Evolutionary conservation across 2,888 invertebrate species (phyloP).

Genomic region (Tipula unca): DNA sequence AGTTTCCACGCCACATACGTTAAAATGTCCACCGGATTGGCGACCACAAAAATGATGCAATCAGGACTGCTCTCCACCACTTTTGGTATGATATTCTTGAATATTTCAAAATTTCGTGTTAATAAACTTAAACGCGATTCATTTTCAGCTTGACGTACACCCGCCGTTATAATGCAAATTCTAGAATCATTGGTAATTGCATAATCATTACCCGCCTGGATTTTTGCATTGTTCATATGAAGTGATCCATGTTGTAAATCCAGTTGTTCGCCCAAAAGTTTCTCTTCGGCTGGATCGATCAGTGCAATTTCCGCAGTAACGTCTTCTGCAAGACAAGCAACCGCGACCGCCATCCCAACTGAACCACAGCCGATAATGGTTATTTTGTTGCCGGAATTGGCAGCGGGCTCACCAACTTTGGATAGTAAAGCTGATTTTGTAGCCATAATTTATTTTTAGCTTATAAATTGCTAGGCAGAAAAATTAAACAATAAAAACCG

Average conservation of each 20-base stretch:
- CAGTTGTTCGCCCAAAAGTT: slow-evolving; percentile 81
- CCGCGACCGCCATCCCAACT: slow-evolving; percentile 88
- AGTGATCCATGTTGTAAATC: slow-evolving; percentile 84
- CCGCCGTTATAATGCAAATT: slow-evolving; percentile 77
- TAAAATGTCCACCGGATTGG: slow-evolving; percentile 84
- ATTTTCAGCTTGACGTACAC: slow-evolving; percentile 70
- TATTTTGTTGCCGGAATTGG: slow-evolving; percentile 56
- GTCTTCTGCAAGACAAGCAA: slow-evolving; percentile 74
- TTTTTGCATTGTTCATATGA: slow-evolving; percentile 71
- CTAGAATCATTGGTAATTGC: slow-evolving; percentile 61
- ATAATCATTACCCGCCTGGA: slow-evolving; percentile 70
- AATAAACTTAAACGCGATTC: slow-evolving; percentile 69
- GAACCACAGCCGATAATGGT: slow-evolving; percentile 84
- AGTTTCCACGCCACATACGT: slow-evolving; percentile 84
- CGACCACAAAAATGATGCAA: slow-evolving; percentile 67
- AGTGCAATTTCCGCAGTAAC: slow-evolving; percentile 73
- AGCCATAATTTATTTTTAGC: not conserved
- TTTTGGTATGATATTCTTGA: slow-evolving; percentile 66
- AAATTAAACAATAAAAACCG: not conserved
- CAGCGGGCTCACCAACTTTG: slow-evolving; percentile 26
- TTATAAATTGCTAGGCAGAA: not conserved
- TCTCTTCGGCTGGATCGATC: slow-evolving; percentile 73
- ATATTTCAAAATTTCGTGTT: slow-evolving; percentile 73
- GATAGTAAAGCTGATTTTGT: not conserved
- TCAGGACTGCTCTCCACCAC: slow-evolving; percentile 58